phyloP scores from a whole-genome alignment of 64 coral and sea anemone genomes.

The Dendronephthya gigantea region DNA sequence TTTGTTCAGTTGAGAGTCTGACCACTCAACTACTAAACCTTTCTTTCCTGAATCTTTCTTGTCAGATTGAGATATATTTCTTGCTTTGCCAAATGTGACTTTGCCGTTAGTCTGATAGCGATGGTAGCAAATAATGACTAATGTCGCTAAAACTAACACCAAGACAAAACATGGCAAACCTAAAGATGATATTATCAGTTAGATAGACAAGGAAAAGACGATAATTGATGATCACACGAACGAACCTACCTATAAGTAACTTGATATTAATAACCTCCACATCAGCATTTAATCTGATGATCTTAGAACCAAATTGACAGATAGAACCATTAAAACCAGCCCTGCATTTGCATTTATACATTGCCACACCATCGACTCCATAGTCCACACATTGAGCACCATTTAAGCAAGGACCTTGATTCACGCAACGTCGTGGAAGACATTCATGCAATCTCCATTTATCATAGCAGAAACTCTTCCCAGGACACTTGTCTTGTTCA shows the following conservation, averaged over 20 bases:
- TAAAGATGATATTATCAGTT: background rate
- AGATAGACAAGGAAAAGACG: background rate
- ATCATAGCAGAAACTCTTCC: slow-evolving; percentile 68
- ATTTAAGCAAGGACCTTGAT: slow-evolving; percentile 46
- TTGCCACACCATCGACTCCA: slow-evolving; percentile 44
- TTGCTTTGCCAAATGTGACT: background rate
- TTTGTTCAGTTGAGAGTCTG: background rate
- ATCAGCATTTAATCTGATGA: background rate
- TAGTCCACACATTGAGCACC: slow-evolving; percentile 67
- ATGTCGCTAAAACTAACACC: background rate
- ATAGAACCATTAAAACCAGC: slow-evolving; percentile 41
- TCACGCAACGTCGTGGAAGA: slow-evolving; percentile 52
- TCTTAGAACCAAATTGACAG: slow-evolving; percentile 38
- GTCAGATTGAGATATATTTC: background rate
- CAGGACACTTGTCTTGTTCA: slow-evolving; percentile 17
- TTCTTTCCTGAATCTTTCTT: background rate
- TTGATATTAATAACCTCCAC: background rate
- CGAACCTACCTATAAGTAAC: background rate
- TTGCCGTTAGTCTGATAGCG: background rate
- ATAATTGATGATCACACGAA: background rate
- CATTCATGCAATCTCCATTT: slow-evolving; percentile 57
- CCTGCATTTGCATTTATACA: slow-evolving; percentile 61
- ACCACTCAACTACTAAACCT: background rate
- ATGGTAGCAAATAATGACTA: background rate
- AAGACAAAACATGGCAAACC: background rate